These are phyloP conservation scores for Osmerus eperlanus DNA, from an alignment of 2,113 vertebrate genomes.

Conservation along the genomic window DNA sequence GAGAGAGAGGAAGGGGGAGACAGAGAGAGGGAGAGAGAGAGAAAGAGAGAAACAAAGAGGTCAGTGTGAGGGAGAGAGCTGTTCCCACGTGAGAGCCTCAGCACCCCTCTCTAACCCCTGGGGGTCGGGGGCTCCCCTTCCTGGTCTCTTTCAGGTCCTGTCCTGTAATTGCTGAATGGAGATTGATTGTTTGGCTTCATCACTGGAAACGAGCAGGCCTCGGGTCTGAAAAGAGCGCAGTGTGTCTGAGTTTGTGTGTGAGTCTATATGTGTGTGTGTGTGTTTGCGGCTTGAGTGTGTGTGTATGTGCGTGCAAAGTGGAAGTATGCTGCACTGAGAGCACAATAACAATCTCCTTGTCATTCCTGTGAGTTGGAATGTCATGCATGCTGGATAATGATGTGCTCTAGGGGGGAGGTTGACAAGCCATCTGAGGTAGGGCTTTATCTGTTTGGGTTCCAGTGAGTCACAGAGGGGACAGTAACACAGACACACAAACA, in stretches of 20 bases:
- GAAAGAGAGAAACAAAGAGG: constrained; percentile 37
- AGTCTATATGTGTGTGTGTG: constrained; percentile 28
- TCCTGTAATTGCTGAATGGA: constrained; percentile 57
- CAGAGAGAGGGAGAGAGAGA: constrained; percentile 5
- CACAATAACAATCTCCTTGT: constrained; percentile 76
- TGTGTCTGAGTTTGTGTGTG: constrained; percentile 18
- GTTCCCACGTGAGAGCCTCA: constrained; percentile 21
- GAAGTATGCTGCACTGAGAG: constrained; percentile 66
- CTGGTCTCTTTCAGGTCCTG: constrained; percentile 22
- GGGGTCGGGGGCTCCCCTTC: constrained; percentile 1
- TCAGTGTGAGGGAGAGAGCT: constrained; percentile 42
- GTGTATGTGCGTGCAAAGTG: constrained; percentile 29
- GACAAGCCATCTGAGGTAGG: constrained; percentile 63
- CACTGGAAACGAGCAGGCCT: constrained; percentile 59
- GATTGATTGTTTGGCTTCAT: constrained; percentile 67
- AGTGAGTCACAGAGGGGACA: constrained; percentile 54
- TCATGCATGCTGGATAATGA: constrained; percentile 71
- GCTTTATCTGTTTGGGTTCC: constrained; percentile 70
- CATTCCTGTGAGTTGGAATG: constrained; percentile 72
- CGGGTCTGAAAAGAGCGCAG: constrained; percentile 50
- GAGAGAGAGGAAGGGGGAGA: constrained; percentile 8
- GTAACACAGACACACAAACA: constrained; percentile 35
- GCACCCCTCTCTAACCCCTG: constrained; percentile 11
- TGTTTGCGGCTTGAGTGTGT: constrained; percentile 25
- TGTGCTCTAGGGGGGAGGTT: constrained; percentile 38